Evolutionary conservation across 1,140 invertebrate genomes (phyloP), one percentile per base, ranked within the genome.

Genomic region (Psilanteris sp.): DNA sequence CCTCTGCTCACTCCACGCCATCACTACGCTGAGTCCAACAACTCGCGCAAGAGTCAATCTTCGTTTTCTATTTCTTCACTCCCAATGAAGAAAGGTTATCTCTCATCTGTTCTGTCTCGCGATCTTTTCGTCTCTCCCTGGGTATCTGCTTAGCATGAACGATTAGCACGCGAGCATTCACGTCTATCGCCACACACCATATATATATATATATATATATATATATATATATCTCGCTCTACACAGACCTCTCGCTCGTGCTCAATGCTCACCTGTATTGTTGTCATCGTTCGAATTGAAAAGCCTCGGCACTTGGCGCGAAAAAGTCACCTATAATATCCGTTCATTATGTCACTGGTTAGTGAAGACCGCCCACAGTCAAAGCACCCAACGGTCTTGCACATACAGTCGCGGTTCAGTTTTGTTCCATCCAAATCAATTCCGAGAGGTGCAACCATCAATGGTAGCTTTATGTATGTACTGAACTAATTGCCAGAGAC

Each of bases 271-370:
- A 43, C 37, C 61, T 43, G 59, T 64, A 66, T 34, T 37, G 26
- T 50, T 70, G 57, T 71, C 59, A 61, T 62, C 39, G 15, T 57
- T 10, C 52, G 54, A 50, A 32, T 34, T 44, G 31, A 41, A 76
- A 70, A 68, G 66, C 44, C 54, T 34, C 31, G 18, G 29, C 22
- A 37, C 22, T 61, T 61, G 32, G 72, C 54, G 50, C 54, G 6
- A 59, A 76, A 76, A 68, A 71, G 44, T 64, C 39, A 43, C 46
- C 64, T 80, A 78, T 81, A 84, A 84, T 84, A 77, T 71, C 52
- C 48, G 62, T 26, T 64, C 75, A 87, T 87, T 85, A 84, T 86
- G 79, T 71, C 78, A 71, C 84, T 84, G 83, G 84, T 85, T 86
- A 85, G 81, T 82, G 79, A 55, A 67, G 74, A 43, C 29, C 29